These are phyloP conservation scores for Brachyalestes nurse DNA, from an alignment of 2,797 vertebrate species.

Conservation along the genomic window DNA sequence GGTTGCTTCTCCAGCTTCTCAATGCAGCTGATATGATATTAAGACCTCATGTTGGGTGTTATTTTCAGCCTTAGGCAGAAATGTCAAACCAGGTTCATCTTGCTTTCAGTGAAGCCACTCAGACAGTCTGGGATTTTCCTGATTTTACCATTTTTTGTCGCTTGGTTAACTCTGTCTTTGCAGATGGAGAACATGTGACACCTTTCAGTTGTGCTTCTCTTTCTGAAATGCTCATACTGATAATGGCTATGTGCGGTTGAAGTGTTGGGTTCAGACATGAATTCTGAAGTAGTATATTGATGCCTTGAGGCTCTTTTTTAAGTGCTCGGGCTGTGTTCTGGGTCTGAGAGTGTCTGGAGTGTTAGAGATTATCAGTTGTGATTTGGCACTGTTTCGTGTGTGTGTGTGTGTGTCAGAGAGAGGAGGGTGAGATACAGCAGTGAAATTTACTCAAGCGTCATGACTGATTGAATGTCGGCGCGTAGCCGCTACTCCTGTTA, in stretches of 20 bases:
- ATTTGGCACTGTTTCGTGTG: conserved; percentile 12
- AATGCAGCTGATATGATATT: not conserved
- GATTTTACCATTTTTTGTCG: not conserved
- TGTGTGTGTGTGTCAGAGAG: not conserved
- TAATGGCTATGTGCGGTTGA: not conserved
- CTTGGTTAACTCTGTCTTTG: not conserved
- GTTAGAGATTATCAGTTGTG: conserved; percentile 22
- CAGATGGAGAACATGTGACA: not conserved
- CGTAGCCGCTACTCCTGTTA: conserved; percentile 22
- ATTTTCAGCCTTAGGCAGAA: not conserved
- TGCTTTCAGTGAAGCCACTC: not conserved
- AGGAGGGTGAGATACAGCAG: not conserved
- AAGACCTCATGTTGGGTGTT: not conserved
- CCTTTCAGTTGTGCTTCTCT: not conserved
- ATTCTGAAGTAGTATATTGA: not conserved
- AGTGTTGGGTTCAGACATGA: not conserved
- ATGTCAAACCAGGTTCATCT: not conserved
- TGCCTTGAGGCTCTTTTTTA: not conserved
- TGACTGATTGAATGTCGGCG: conserved; percentile 39
- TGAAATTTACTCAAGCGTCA: conserved; percentile 13
- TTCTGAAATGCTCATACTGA: not conserved
- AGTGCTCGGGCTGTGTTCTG: not conserved
- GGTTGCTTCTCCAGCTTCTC: not conserved
- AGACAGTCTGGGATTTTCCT: not conserved
- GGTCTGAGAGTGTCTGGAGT: not conserved